Conservation (phyloP, 2,888 invertebrate genomes). For the Diarsia brunnea region DNA sequence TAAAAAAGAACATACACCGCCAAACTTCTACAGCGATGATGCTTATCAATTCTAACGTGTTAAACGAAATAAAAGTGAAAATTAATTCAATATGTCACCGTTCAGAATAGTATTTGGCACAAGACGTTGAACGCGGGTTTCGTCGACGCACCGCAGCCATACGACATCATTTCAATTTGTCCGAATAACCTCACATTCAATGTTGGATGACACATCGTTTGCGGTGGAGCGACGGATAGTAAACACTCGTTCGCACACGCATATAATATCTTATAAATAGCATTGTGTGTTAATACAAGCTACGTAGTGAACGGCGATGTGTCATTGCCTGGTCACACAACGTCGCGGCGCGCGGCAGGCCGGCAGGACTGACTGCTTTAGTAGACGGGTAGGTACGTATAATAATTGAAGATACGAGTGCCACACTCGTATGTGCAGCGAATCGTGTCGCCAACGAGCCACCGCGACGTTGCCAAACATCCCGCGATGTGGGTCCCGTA, state of each 20-base stretch:
- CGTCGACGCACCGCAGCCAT: constrained; percentile 59
- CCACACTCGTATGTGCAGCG: constrained; percentile 78
- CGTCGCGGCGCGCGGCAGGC: constrained; percentile 72
- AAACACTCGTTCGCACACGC: constrained; percentile 86
- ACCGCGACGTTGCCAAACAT: constrained; percentile 85
- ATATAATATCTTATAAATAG: constrained; percentile 86
- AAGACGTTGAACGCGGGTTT: constrained; percentile 63
- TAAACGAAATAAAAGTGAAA: constrained; percentile 68
- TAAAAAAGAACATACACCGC: constrained; percentile 16
- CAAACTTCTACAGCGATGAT: constrained; percentile 19
- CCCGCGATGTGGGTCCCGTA: constrained; percentile 76
- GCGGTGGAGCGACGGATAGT: constrained; percentile 86
- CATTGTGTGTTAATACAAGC: constrained; percentile 85
- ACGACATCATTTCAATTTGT: constrained; percentile 80
- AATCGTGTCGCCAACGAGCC: constrained; percentile 72
- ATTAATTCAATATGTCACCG: constrained; percentile 64
- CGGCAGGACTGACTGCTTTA: constrained; percentile 73
- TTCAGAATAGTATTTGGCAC: constrained; percentile 76
- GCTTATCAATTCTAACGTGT: constrained; percentile 42
- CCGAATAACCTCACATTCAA: constrained; percentile 85
- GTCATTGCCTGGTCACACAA: constrained; percentile 81
- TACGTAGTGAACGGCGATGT: constrained; percentile 86
- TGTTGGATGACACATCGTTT: constrained; percentile 88
- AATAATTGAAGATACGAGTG: constrained; percentile 77
- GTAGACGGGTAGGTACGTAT: constrained; percentile 80